A percentile compares a stretch with the other conserved stretches of the same genome.
These are phyloP conservation scores for Bradypodion ventrale DNA, from an alignment of 2,797 vertebrate species.

Conservation along the genomic window DNA sequence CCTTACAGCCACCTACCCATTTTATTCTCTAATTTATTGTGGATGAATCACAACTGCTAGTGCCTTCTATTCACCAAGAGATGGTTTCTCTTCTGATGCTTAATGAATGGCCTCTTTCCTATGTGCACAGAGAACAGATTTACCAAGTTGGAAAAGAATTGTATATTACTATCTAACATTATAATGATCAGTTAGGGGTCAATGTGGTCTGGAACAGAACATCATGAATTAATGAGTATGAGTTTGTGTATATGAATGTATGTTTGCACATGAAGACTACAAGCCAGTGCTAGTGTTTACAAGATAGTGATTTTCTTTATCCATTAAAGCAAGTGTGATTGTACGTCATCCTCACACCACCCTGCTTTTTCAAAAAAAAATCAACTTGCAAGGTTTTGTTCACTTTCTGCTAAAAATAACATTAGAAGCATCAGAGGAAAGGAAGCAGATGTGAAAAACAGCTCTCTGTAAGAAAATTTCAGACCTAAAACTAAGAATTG, in stretches of 20 bases:
- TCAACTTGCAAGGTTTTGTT: constrained; percentile 39
- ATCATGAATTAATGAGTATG: constrained; percentile 43
- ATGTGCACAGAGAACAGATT: constrained; percentile 44
- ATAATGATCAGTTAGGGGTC: constrained; percentile 29
- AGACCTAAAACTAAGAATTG: not conserved
- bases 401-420: constrained; percentile 34
- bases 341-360: constrained; percentile 28
- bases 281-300: constrained; percentile 30
- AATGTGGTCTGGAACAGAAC: constrained; percentile 25
- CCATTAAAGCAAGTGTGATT: constrained; percentile 41
- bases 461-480: not conserved
- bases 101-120: constrained; percentile 49
- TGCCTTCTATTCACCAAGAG: constrained; percentile 40
- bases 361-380: constrained; percentile 17
- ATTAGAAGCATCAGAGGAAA: not conserved
- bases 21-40: constrained; percentile 53
- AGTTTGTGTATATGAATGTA: not conserved
- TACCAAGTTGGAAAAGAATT: constrained; percentile 35
- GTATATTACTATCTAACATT: constrained; percentile 39
- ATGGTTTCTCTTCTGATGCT: constrained; percentile 54
- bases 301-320: constrained; percentile 50
- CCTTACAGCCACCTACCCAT: constrained; percentile 7
- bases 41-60: constrained; percentile 44
- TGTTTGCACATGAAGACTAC: not conserved
- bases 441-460: too few relatives aligned